phyloP scores from a whole-genome alignment of 2,888 invertebrate species.

The Sturmia bella region DNA sequence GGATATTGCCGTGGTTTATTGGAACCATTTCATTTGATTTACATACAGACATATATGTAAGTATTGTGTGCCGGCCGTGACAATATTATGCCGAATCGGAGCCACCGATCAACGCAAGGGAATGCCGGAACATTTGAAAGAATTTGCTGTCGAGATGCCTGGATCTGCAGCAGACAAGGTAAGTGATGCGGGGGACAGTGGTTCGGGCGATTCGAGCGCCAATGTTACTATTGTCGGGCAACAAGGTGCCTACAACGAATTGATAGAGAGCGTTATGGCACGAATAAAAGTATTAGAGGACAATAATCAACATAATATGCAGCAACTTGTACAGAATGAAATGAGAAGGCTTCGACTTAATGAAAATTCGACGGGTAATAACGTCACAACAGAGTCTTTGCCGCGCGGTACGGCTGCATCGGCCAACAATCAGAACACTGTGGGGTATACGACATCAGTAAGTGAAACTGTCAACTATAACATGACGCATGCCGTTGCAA shows the following conservation, averaged over 20 bases:
- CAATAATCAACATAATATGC: background rate
- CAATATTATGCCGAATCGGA: background rate
- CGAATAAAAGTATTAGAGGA: background rate
- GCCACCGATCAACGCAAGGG: background rate
- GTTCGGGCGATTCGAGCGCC: background rate
- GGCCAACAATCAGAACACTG: no score
- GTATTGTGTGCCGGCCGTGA: no score
- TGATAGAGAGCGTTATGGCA: background rate
- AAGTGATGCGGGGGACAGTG: background rate
- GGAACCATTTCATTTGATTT: no score
- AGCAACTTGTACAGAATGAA: background rate
- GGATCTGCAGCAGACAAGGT: background rate
- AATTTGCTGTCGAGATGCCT: background rate
- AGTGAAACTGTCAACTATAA: no score
- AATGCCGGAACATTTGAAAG: background rate
- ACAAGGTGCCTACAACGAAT: background rate
- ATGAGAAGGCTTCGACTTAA: background rate
- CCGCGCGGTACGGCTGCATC: background rate
- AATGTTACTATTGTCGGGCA: no score
- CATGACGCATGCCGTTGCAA: no score
- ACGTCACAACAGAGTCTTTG: background rate
- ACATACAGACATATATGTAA: no score
- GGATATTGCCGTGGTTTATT: no score
- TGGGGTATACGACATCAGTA: no score
- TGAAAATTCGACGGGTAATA: background rate